Evolutionary conservation across 1,140 invertebrate genomes (phyloP), one percentile per base, ranked within the genome.

Genomic region (Zaprionus tsacasi): DNA sequence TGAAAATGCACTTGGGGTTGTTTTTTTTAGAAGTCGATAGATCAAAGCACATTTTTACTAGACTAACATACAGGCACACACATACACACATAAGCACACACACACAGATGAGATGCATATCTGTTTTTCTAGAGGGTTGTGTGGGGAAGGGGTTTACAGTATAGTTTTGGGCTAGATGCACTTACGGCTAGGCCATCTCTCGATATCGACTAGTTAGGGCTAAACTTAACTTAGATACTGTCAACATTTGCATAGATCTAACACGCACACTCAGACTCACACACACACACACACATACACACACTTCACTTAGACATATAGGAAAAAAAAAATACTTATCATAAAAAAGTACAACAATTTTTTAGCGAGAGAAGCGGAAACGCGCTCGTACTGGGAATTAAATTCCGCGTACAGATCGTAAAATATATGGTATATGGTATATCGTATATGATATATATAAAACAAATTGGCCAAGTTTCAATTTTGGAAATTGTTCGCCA

Each of bases 41-140:
- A 71, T 65, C 61, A 57, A 57, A 65, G 61, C 69, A 65, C 54
- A 71, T 56, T 30, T 70, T 65, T 64, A 66, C 69, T 65, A 65
- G 69, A 71, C 33, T 65, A 65, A 61, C 60, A 40, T 27, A 33
- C 36, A 54, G 27, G 21, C 36, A 57, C n/a, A 57, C 30, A 33
- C 8, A 38, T 33, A 52, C 59, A 35, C 40, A 60, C 13, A 60
- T 1, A 36, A 45, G 54, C 8, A 17, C 27, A 21, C 5, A 48
- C 43, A 50, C 30, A 61, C 30, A 61, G 1, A 21, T 30, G 48
- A 50, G 15, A 30, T 57, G 33, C 43, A 61, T 50, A 21, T 50
- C 17, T 50, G 45, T 21, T 21, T 21, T 21, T n/a, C 33, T 33
- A 27, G 13, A 55, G 5, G 21, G 27, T 12, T 13, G 10, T 33